Evolutionary conservation across 1,140 invertebrate species (phyloP).

Genomic region (Laupala kohalensis): DNA sequence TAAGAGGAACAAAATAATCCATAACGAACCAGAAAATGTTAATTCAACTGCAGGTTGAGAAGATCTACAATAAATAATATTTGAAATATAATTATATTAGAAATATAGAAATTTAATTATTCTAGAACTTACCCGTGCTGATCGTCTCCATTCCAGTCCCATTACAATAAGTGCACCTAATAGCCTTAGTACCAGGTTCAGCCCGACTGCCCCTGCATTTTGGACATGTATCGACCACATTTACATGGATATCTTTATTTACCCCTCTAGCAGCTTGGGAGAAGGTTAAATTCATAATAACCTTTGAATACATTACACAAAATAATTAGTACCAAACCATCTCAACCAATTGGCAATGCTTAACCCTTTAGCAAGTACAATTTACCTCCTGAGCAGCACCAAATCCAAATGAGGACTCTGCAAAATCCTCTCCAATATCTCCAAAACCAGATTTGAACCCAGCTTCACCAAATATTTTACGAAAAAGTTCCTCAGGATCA

Average conservation of each 20-base stretch:
- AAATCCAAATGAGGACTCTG: constrained; percentile 77
- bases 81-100: too few species aligned
- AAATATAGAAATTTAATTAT: too few species aligned
- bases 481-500: constrained; percentile 92
- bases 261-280: constrained; percentile 90
- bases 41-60: too few species aligned
- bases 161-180: constrained; percentile 82
- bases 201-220: constrained; percentile 75
- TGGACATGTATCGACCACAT: constrained; percentile 83
- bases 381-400: constrained; percentile 77
- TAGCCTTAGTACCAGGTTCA: constrained; percentile 77
- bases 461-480: constrained; percentile 74
- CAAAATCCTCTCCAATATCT: constrained; percentile 58
- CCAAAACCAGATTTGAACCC: constrained; percentile 38
- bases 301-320: constrained; percentile 31
- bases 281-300: constrained; percentile 83
- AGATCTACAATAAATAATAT: too few species aligned
- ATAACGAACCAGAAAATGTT: too few species aligned
- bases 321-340: not conserved
- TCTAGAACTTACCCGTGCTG: constrained; percentile 46
- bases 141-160: constrained; percentile 95
- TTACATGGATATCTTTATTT: constrained; percentile 85
- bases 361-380: not conserved
- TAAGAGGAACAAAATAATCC: too few species aligned
- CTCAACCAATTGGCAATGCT: not conserved